Percentiles rank a stretch among this genome's conserved stretches.
Evolutionary conservation across 2,888 invertebrate species (phyloP).

Genomic region (Onchidella celtica): DNA sequence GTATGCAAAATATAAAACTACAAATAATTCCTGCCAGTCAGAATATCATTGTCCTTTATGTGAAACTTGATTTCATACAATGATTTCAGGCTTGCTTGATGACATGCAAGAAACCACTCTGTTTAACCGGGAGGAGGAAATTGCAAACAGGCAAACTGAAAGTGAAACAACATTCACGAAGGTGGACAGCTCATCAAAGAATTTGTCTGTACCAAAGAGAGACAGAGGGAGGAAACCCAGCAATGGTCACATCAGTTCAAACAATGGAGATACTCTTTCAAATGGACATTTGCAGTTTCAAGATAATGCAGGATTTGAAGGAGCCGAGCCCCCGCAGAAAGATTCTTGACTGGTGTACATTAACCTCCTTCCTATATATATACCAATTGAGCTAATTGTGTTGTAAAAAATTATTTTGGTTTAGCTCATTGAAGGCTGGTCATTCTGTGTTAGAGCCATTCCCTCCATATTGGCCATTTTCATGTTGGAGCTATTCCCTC

Average conservation of each 20-base stretch:
- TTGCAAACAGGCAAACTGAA: conserved; percentile 37
- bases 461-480: no score
- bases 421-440: no score
- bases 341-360: no score
- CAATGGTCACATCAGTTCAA: conserved; percentile 5
- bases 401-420: no score
- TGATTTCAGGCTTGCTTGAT: conserved; percentile 53
- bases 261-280: not conserved
- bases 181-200: not conserved
- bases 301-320: not conserved
- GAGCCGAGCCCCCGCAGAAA: not conserved
- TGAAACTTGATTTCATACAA: not conserved
- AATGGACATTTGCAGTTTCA: conserved; percentile 26
- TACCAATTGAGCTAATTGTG: no score
- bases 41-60: no score
- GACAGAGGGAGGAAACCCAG: not conserved
- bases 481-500: no score
- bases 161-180: not conserved
- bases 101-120: conserved; percentile 55
- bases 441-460: no score
- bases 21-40: no score
- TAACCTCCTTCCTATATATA: no score
- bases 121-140: conserved; percentile 47
- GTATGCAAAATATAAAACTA: no score
- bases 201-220: not conserved